These are phyloP conservation scores for Caenorhabditis latens DNA, from an alignment of 1,140 invertebrate species.

Conservation along the genomic window DNA sequence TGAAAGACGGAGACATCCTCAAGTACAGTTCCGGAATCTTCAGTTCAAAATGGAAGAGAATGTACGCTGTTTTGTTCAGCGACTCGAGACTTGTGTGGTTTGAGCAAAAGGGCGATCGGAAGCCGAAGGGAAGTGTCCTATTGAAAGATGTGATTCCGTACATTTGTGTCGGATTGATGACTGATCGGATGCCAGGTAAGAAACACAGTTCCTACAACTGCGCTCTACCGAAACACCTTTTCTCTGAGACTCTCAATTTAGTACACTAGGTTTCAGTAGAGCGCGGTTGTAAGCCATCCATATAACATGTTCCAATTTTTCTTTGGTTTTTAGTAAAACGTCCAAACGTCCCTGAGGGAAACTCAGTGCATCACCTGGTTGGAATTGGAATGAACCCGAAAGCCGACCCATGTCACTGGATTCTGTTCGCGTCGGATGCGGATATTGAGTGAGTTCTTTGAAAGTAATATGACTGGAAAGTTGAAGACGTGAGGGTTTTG, in stretches of 20 bases:
- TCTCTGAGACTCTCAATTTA: too few species aligned
- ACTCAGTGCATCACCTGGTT: conserved; percentile 66
- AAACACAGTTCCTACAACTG: too few species aligned
- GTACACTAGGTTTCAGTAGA: too few species aligned
- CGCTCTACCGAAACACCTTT: too few species aligned
- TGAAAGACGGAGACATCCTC: conserved; percentile 66
- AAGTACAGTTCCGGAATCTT: conserved; percentile 62
- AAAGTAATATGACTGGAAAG: not conserved
- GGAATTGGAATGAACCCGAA: conserved; percentile 67
- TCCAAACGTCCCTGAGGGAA: conserved; percentile 63
- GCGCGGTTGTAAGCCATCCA: too few species aligned
- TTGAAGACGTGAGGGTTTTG: too few species aligned
- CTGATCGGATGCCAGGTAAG: conserved; percentile 65
- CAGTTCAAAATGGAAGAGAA: conserved; percentile 64
- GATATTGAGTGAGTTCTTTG: conserved; percentile 62
- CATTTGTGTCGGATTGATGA: conserved; percentile 67
- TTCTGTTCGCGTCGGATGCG: conserved; percentile 66
- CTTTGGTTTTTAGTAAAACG: conserved; percentile 56
- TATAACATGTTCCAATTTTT: not conserved
- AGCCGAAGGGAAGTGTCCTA: conserved; percentile 62
- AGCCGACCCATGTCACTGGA: conserved; percentile 68
- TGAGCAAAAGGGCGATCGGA: conserved; percentile 65
- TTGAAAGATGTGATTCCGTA: conserved; percentile 67
- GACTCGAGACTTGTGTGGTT: conserved; percentile 64
- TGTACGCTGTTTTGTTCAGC: conserved; percentile 64